Conservation (phyloP, 2,888 invertebrate genomes). For the Volucella zonaria region DNA sequence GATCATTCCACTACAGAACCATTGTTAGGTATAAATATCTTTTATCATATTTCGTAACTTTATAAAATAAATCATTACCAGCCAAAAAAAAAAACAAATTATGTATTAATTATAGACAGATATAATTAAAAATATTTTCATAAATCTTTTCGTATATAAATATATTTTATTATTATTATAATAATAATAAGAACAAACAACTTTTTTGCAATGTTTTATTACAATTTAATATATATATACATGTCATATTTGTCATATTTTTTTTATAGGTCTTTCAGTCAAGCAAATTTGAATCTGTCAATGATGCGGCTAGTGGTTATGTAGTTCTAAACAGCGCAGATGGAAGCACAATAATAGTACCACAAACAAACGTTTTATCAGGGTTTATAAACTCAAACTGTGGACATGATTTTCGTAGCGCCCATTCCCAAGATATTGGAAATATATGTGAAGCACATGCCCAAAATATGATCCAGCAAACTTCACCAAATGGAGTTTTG, state of each 20-base stretch:
- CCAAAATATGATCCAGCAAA: conserved; percentile 31
- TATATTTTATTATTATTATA: too few relatives aligned
- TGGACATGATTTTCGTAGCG: conserved; percentile 24
- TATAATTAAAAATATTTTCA: too few relatives aligned
- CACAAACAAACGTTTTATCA: conserved; percentile 80
- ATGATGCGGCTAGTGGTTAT: conserved; percentile 89
- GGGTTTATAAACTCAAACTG: conserved; percentile 32
- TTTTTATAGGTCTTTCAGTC: conserved; percentile 88
- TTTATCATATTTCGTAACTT: too few relatives aligned
- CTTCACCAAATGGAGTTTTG: conserved; percentile 5
- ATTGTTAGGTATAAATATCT: too few relatives aligned
- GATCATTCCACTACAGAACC: too few relatives aligned
- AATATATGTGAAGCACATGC: conserved; percentile 11
- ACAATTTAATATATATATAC: neutral
- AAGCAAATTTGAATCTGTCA: conserved; percentile 91
- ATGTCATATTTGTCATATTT: neutral
- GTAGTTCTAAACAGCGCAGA: conserved; percentile 87
- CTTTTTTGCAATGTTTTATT: neutral
- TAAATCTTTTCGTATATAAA: too few relatives aligned
- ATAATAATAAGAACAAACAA: neutral
- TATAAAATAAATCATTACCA: too few relatives aligned
- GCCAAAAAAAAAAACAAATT: too few relatives aligned
- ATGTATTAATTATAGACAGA: too few relatives aligned
- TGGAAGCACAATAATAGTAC: conserved; percentile 64
- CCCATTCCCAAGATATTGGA: conserved; percentile 29